A percentile compares a stretch with the other conserved stretches of the same genome.
Conservation (phyloP, 2,888 invertebrate genomes). For the Leptopilina syphax region DNA sequence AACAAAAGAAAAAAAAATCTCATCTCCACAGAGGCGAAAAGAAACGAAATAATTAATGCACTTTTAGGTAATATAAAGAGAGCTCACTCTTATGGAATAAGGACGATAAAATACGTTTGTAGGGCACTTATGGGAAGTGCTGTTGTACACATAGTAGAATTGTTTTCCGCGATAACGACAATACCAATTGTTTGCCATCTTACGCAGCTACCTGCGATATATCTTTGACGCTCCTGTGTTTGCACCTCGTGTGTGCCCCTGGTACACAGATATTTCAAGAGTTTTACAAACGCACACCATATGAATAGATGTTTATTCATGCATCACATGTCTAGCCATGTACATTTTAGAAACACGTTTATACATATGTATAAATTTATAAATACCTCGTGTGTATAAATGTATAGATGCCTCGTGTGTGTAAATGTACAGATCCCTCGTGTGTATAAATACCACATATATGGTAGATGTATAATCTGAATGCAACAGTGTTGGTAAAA, state of each 20-base stretch:
- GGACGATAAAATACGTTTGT: neutral
- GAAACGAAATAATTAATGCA: neutral
- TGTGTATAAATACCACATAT: too few relatives aligned
- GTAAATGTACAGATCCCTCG: too few relatives aligned
- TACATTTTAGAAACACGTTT: neutral
- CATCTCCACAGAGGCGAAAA: too few relatives aligned
- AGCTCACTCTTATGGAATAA: neutral
- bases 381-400: neutral
- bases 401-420: too few relatives aligned
- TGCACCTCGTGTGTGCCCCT: constrained; percentile 5
- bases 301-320: constrained; percentile 10
- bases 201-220: constrained; percentile 23
- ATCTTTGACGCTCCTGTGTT: constrained; percentile 10
- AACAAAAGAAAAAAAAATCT: too few relatives aligned
- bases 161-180: constrained; percentile 23
- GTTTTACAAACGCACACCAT: constrained; percentile 15
- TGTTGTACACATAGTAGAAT: neutral
- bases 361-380: too few relatives aligned
- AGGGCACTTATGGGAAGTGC: constrained; percentile 24
- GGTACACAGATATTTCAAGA: constrained; percentile 22
- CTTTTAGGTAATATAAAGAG: neutral
- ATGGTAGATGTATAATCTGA: too few relatives aligned
- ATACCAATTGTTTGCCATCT: constrained; percentile 26
- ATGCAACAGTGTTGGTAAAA: too few relatives aligned
- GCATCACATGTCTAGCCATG: constrained; percentile 1